Percentiles rank a stretch among this genome's conserved stretches.
phyloP scores from a whole-genome alignment of 2,888 invertebrate species.

The Melitaea athalia region DNA sequence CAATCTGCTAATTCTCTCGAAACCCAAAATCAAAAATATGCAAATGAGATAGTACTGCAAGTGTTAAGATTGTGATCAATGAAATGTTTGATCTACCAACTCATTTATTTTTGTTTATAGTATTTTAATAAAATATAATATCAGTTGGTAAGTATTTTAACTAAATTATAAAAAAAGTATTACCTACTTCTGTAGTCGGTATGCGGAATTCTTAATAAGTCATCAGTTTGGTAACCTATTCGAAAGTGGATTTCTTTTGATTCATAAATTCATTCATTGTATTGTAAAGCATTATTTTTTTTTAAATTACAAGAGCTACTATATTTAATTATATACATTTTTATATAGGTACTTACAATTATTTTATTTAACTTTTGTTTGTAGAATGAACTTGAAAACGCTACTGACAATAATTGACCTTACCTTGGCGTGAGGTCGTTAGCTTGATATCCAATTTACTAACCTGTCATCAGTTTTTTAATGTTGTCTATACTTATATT shows the following conservation, averaged over 20 bases:
- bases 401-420: background rate
- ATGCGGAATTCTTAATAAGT: background rate
- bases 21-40: too few species aligned
- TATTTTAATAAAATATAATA: too few species aligned
- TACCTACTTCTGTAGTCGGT: background rate
- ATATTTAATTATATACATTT: background rate
- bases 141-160: background rate
- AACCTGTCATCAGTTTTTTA: background rate
- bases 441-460: background rate
- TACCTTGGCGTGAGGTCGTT: conserved; percentile 1
- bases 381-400: background rate
- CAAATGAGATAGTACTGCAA: too few species aligned
- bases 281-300: too few species aligned
- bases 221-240: background rate
- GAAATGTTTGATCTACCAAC: too few species aligned
- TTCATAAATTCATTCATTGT: background rate
- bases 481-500: background rate
- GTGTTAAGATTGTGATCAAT: too few species aligned
- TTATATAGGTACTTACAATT: background rate
- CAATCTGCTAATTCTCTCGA: too few species aligned
- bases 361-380: background rate
- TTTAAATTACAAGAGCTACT: too few species aligned
- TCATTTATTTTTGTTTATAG: too few species aligned
- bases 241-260: background rate
- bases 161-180: background rate